phyloP scores from a whole-genome alignment of 2,797 vertebrate genomes.

The Myotis myotis region DNA sequence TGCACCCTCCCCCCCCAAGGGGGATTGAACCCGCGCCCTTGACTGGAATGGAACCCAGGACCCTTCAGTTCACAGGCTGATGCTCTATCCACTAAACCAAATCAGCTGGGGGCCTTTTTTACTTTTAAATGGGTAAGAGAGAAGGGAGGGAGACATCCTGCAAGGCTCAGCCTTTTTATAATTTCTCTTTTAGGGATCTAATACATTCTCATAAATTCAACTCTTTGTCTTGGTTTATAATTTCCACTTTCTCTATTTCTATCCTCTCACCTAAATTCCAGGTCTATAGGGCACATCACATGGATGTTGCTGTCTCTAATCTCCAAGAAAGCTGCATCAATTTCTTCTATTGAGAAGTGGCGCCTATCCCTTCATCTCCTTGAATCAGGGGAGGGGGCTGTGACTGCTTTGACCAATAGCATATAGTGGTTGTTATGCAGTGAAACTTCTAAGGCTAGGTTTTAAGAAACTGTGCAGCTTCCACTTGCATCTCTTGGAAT shows the following conservation, averaged over 20 bases:
- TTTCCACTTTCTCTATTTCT: neutral
- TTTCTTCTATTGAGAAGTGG: neutral
- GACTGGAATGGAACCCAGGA: too few species aligned
- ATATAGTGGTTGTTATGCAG: neutral
- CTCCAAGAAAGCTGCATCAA: neutral
- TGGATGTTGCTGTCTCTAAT: neutral
- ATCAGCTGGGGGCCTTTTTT: neutral
- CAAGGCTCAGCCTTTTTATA: neutral
- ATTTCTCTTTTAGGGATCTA: neutral
- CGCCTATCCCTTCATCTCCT: neutral
- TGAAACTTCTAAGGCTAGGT: neutral
- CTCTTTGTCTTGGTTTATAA: constrained; percentile 1
- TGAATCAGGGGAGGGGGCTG: neutral
- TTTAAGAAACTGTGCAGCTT: neutral
- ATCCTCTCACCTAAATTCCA: neutral
- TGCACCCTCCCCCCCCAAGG: too few species aligned
- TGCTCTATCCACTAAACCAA: too few species aligned
- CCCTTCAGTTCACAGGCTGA: too few species aligned
- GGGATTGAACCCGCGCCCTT: too few species aligned
- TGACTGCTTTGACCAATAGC: neutral
- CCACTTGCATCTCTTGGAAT: neutral
- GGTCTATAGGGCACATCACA: neutral
- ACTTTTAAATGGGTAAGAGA: neutral
- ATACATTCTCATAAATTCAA: neutral
- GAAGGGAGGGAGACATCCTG: neutral